Base-by-base conservation (phyloP, 1,140 invertebrate genomes). In the Elymnias hypermnestra region DNA sequence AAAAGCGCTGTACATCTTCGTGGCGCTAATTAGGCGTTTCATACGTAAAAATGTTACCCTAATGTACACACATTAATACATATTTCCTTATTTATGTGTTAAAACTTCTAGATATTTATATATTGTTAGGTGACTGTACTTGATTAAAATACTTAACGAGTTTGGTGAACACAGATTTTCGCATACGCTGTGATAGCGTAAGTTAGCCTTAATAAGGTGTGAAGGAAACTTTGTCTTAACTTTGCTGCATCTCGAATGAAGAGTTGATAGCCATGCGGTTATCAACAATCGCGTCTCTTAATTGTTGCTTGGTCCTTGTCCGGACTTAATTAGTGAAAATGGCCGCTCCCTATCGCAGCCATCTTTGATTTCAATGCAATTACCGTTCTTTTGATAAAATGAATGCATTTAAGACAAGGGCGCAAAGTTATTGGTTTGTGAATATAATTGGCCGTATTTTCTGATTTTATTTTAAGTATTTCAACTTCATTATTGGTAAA, bases 321-420 rank as follows among this genome's bases (percentile, higher is more conserved):
- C 54, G 59, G 48, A 58, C 61, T 84, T 84, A 84, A 84, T 84
- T 84, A 84, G 76, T 74, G 76, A 81, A 82, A 78, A 81, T 81
- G 72, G 66, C 62, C 65, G 57, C 36, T 31, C 62, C 49, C 46
- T 84, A 81, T 84, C 78, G 29, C 44, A 28, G 36, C 50, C 48
- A 83, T 83, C 78, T 77, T 73, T 73, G 76, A 81, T 81, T 77
- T 76, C 65, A 82, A 82, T 82, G 77, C 73, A 82, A 73, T 81
- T 78, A 77, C 81, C 82, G 73, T 79, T 72, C 75, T 63, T 54
- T 62, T 69, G 74, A 78, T 83, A 78, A 72, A 72, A 54, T 52
- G 54, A 57, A 53, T 35, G 53, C 38, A 50, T 55, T 50, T 37
- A 19, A 35, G 42, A 55, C 46, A 38, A 46, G 45, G 25, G 21